Evolutionary conservation across 2,888 invertebrate species (phyloP), one percentile per base, ranked within the genome.

Genomic region (Endotricha flammealis): DNA sequence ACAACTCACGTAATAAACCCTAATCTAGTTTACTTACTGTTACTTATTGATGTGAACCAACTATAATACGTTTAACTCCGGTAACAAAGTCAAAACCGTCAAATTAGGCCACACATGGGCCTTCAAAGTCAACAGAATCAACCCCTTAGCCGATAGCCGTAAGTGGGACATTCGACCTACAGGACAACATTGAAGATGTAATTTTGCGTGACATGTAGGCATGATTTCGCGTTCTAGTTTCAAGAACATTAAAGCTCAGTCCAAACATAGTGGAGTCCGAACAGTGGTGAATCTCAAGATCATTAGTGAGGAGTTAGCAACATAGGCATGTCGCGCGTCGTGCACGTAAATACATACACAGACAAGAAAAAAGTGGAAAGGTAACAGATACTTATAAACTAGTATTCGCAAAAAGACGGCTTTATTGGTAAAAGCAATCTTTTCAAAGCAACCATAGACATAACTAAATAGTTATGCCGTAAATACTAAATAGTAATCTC

Each of bases 151-250:
- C 55, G 54, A 50, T 9, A 30, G 20, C 29, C 14, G 29, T 35
- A 20, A 33, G 36, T 24, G 33, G 42, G 35, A 57, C 42, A 45
- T 32, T 42, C 42, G 44, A 39, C 56, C 48, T 55, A 61, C 53
- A 39, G 22, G 23, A 39, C 40, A 49, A 47, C 46, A 32, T 37
- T 37, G 49, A 59, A 57, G 59, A 56, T 57, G 50, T 51, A 57
- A 45, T 65, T 68, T 67, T 40, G 42, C 56, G 52, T 54, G 34
- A 37, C 35, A 50, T 49, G 37, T 41, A 39, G 31, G 46, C 57
- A 54, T 51, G 54, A 61, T 68, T 64, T 64, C 58, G 65, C 59
- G 79, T 65, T 69, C 80, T 58, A 79, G 70, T 81, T 82, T 72
- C 62, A 67, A 68, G 51, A 60, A 66, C 71, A 75, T 75, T 78